A percentile compares a stretch with the other conserved stretches of the same genome.
Evolutionary conservation across 2,113 vertebrate species (phyloP).

Genomic region (Platycercus adscitus): DNA sequence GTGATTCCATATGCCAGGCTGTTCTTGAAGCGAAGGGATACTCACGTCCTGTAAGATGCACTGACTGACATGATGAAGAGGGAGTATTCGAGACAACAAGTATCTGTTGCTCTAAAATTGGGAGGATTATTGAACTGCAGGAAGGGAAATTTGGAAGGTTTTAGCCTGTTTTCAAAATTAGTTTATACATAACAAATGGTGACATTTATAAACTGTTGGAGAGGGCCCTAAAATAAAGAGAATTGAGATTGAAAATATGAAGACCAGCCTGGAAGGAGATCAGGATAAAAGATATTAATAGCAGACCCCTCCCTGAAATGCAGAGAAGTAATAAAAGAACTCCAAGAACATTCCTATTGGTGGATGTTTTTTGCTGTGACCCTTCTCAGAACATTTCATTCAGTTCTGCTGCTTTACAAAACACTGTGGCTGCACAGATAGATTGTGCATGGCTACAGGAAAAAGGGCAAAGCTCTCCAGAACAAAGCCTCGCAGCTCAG

Average conservation of each 20-base stretch:
- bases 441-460: background rate
- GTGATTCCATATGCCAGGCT: background rate
- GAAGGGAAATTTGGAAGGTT: background rate
- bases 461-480: background rate
- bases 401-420: constrained; percentile 4
- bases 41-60: background rate
- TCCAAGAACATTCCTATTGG: background rate
- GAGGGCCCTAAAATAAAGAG: constrained; percentile 21
- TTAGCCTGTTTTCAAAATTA: constrained; percentile 4
- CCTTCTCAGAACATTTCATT: background rate
- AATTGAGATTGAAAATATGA: constrained; percentile 1
- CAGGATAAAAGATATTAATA: constrained; percentile 16
- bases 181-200: background rate
- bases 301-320: background rate
- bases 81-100: background rate
- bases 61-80: background rate
- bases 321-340: background rate
- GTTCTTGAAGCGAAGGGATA: background rate
- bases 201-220: constrained; percentile 27
- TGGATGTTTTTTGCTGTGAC: background rate
- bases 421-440: background rate
- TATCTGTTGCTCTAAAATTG: background rate
- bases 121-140: background rate
- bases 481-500: background rate
- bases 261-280: background rate